Percentiles rank a stretch among this genome's conserved stretches.
Evolutionary conservation across 1,140 invertebrate species (phyloP).

Genomic region (Drosophila nikananu): DNA sequence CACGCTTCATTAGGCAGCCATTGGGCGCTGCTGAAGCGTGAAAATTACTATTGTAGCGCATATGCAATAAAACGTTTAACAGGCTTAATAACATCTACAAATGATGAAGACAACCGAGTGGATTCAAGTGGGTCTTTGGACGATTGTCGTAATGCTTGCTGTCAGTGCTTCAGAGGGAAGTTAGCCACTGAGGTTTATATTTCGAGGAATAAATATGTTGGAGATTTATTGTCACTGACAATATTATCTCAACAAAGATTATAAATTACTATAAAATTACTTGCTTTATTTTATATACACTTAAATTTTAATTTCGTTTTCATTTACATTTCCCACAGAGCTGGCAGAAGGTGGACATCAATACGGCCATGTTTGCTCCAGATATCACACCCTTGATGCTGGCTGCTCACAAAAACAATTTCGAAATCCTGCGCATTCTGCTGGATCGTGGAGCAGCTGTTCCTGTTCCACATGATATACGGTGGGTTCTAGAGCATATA

Average conservation of each 20-base stretch:
- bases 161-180: not conserved
- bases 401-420: conserved; percentile 97
- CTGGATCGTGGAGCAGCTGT: conserved; percentile 94
- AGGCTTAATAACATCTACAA: conserved; percentile 40
- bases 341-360: conserved; percentile 93
- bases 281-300: not conserved
- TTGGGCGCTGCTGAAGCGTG: conserved; percentile 73
- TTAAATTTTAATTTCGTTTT: not conserved
- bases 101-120: conserved; percentile 36
- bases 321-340: conserved; percentile 87
- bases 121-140: not conserved
- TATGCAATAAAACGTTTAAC: conserved; percentile 81
- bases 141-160: not conserved
- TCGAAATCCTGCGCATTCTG: conserved; percentile 96
- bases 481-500: conserved; percentile 85
- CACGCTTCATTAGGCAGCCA: conserved; percentile 79
- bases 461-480: conserved; percentile 94
- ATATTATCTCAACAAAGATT: not conserved
- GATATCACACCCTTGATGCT: conserved; percentile 97
- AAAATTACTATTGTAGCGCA: conserved; percentile 80
- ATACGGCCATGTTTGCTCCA: conserved; percentile 93
- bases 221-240: not conserved
- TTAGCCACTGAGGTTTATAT: conserved; percentile 2
- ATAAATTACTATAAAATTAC: not conserved
- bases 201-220: not conserved